Evolutionary conservation across 53 echinoderm and acorn worm species (phyloP).

Genomic region (Echinarachnius parma): DNA sequence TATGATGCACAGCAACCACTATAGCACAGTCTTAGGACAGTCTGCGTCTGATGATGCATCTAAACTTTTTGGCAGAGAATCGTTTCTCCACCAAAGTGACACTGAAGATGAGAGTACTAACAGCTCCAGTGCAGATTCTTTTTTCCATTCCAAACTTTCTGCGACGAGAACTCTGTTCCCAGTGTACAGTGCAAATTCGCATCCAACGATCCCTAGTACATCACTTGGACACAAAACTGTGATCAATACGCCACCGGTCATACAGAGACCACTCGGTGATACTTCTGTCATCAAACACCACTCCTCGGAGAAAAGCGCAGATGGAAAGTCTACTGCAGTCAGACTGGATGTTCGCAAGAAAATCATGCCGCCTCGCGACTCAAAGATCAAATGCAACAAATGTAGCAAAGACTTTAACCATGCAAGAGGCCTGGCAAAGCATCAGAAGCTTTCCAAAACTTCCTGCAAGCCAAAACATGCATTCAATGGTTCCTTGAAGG

Average conservation of each 20-base stretch:
- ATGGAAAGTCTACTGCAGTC: not conserved
- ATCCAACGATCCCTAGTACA: slow-evolving; percentile 2
- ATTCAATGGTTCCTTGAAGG: slow-evolving; percentile 27
- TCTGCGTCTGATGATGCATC: slow-evolving; percentile 60
- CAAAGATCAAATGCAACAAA: slow-evolving; percentile 27
- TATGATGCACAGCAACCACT: slow-evolving; percentile 93
- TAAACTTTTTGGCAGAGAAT: slow-evolving; percentile 20
- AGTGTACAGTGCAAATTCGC: slow-evolving; percentile 23
- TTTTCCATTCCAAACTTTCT: slow-evolving; percentile 31
- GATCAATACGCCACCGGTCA: slow-evolving; percentile 14
- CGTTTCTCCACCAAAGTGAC: slow-evolving; percentile 30
- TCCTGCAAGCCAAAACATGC: slow-evolving; percentile 35
- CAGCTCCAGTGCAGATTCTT: slow-evolving; percentile 22
- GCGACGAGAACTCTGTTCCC: slow-evolving; percentile 15
- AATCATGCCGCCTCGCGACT: not conserved
- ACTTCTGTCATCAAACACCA: slow-evolving; percentile 33
- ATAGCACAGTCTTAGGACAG: slow-evolving; percentile 67
- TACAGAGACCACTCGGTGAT: slow-evolving; percentile 36
- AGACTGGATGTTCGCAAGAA: slow-evolving; percentile 17
- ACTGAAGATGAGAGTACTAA: slow-evolving; percentile 40
- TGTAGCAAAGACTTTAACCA: slow-evolving; percentile 41
- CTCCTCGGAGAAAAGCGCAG: not conserved
- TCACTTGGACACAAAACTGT: slow-evolving; percentile 31
- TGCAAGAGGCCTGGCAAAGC: slow-evolving; percentile 32
- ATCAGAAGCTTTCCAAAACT: slow-evolving; percentile 33